Conservation (phyloP, 2,113 vertebrate species). For the Clarias batrachus region DNA sequence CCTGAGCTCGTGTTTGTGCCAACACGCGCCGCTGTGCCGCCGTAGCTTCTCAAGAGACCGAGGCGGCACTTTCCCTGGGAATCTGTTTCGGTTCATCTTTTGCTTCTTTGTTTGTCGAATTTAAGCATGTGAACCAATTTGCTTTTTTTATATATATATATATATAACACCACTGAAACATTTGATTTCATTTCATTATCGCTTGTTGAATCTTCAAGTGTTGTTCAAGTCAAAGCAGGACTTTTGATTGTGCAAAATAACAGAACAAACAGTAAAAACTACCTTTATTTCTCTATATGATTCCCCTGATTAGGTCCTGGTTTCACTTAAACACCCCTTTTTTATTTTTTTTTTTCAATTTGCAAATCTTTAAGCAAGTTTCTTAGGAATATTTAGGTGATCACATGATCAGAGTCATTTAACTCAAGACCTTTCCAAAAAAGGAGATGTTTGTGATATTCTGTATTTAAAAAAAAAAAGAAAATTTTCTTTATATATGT, state of each 20-base stretch:
- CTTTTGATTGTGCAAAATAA: too few species aligned
- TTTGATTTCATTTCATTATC: too few species aligned
- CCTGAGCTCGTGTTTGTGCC: constrained; percentile 56
- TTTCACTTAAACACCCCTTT: too few species aligned
- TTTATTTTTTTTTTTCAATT: background rate
- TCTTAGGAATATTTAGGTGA: background rate
- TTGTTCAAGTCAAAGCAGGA: too few species aligned
- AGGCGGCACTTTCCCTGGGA: background rate
- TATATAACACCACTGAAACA: background rate
- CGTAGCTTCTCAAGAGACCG: background rate
- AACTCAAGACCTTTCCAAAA: background rate
- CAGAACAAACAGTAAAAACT: too few species aligned
- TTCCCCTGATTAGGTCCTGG: too few species aligned
- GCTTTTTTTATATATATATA: background rate
- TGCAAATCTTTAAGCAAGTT: background rate
- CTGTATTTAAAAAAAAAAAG: background rate
- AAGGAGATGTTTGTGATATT: background rate
- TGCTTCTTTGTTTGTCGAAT: background rate
- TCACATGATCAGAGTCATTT: background rate
- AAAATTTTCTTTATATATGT: background rate
- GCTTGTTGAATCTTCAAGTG: background rate
- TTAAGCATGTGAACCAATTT: background rate
- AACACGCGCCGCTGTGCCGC: constrained; percentile 50
- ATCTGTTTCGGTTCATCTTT: background rate
- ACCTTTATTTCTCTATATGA: too few species aligned